Evolutionary conservation across 2,113 vertebrate genomes (phyloP), one percentile per base, ranked within the genome.

Genomic region (Oncorhynchus mykiss): DNA sequence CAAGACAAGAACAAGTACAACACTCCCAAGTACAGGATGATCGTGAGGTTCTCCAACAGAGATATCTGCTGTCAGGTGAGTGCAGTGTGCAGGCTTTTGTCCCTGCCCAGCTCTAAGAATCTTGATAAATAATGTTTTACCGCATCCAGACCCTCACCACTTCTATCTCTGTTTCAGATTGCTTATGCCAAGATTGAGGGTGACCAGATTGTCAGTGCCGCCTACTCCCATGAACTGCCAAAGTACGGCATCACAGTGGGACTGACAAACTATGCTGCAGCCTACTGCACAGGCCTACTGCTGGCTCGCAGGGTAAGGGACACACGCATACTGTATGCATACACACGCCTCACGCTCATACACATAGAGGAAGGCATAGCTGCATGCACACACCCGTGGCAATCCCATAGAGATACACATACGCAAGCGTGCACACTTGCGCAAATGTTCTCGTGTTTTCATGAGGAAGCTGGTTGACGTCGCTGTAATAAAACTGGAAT

Each of bases 1-100:
- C 98, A 99, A 84, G 98, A 99, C 91, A 99, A 99, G 91, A 99
- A 99, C 89, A 99, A 99, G 89, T 99, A 99, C 92, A 99, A 99
- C 89, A 99, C 98, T 1, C 98, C 97, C 2, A 99, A 99, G 45
- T 99, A 99, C 60, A 92, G 97, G 78, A 97, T 99, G 94, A 97
- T 99, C 51, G 97, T 98, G 76, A 92, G 97, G 1, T 93, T 99
- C 68, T 97, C 97, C 84, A 99, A 99, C 95, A 94, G 97, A 85
- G 97, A 99, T 79, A 96, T 99, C 87, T 95, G 98, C 86, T 99
- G 98, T 89, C 98, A 99, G 96, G 98, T 99, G 73, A 89, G 92
- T 72, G 51, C 51, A 18, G 2, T 45, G 39, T 45, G 39, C 39
- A 45, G 9, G 39, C 39, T 11, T 45, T 45, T 45, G 9, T 11